phyloP scores from a whole-genome alignment of 2,888 invertebrate genomes.

The Elaeidobius kamerunicus region DNA sequence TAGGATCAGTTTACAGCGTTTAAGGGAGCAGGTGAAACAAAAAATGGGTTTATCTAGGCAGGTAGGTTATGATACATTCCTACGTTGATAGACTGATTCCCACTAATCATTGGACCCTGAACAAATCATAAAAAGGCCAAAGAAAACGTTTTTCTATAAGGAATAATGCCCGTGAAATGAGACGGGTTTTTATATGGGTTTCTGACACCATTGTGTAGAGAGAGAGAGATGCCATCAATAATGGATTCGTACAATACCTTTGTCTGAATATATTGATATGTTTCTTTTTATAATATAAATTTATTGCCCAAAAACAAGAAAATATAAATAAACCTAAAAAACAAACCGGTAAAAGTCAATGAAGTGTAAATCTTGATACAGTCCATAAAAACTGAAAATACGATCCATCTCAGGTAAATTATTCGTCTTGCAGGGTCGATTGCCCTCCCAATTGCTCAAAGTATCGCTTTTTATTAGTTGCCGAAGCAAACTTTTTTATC shows the following conservation, averaged over 20 bases:
- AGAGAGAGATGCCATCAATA: constrained; percentile 25
- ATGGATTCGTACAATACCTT: constrained; percentile 19
- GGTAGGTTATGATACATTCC: background rate
- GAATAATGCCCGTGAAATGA: constrained; percentile 30
- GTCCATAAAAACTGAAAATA: constrained; percentile 4
- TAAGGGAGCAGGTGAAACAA: constrained; percentile 17
- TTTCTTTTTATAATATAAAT: no score
- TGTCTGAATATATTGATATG: no score
- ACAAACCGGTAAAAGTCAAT: constrained; percentile 1
- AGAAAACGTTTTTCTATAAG: constrained; percentile 20
- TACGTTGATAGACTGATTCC: constrained; percentile 20
- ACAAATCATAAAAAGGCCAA: constrained; percentile 26
- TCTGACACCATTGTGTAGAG: constrained; percentile 21
- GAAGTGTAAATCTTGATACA: background rate
- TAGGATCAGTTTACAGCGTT: constrained; percentile 12
- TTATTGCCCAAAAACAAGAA: no score
- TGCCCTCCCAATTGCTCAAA: constrained; percentile 10
- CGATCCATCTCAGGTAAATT: constrained; percentile 19
- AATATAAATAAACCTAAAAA: no score
- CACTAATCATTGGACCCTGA: constrained; percentile 26
- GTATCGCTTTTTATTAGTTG: constrained; percentile 23
- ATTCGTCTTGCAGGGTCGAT: constrained; percentile 6
- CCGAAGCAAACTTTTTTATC: constrained; percentile 23
- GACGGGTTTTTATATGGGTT: constrained; percentile 16
- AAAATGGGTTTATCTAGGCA: constrained; percentile 1